A percentile compares a stretch with the other conserved stretches of the same genome.
Conservation (phyloP, 2,888 invertebrate genomes). For the Deilephila elpenor region DNA sequence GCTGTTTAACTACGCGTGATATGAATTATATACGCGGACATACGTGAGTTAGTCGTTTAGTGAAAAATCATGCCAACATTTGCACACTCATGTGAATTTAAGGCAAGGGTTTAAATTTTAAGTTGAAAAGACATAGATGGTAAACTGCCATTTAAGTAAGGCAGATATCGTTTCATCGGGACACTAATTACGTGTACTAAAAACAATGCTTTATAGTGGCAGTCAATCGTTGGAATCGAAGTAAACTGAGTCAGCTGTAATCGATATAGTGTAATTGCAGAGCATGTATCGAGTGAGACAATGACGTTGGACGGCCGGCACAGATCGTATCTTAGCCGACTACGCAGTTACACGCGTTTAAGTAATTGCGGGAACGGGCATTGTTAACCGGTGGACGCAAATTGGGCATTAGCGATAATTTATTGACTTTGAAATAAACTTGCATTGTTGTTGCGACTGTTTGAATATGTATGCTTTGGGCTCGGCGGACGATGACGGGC, state of each 20-base stretch:
- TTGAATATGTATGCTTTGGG: constrained; percentile 81
- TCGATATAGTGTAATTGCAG: constrained; percentile 80
- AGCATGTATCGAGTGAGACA: constrained; percentile 79
- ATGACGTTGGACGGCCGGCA: constrained; percentile 67
- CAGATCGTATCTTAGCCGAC: constrained; percentile 77
- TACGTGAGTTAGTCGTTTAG: constrained; percentile 57
- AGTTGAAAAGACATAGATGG: constrained; percentile 53
- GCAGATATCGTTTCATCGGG: constrained; percentile 62
- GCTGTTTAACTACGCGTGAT: constrained; percentile 66
- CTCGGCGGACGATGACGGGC: constrained; percentile 66
- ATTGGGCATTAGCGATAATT: constrained; percentile 84
- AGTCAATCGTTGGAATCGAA: constrained; percentile 74
- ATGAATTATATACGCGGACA: constrained; percentile 58
- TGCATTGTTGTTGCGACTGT: constrained; percentile 75
- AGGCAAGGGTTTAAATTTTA: constrained; percentile 33
- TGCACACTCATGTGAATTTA: constrained; percentile 49
- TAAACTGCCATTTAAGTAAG: constrained; percentile 54
- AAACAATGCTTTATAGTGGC: constrained; percentile 75
- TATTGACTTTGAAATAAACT: constrained; percentile 81
- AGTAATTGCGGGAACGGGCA: constrained; percentile 84
- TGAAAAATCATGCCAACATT: constrained; percentile 47
- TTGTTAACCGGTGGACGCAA: constrained; percentile 82
- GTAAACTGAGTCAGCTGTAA: constrained; percentile 76
- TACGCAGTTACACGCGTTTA: constrained; percentile 81
- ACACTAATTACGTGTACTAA: constrained; percentile 75